phyloP scores from a whole-genome alignment of 2,797 vertebrate genomes.

The Liasis olivaceus region DNA sequence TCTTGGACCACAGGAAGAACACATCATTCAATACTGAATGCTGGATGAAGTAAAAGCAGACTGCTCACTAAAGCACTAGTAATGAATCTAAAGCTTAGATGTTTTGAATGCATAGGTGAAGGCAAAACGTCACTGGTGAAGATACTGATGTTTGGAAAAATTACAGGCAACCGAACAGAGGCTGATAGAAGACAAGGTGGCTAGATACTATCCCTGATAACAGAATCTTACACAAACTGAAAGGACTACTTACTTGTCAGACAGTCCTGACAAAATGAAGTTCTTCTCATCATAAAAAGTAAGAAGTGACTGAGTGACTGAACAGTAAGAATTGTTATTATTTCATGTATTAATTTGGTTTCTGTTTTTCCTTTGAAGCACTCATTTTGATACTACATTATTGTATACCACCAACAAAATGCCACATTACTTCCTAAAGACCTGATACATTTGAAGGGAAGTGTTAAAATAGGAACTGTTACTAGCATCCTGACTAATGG shows the following conservation, averaged over 20 bases:
- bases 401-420: constrained; percentile 69
- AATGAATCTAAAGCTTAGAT: not conserved
- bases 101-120: not conserved
- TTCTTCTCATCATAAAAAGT: not conserved
- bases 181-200: not conserved
- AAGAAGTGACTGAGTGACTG: not conserved
- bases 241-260: not conserved
- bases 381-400: constrained; percentile 66
- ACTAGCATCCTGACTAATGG: constrained; percentile 71
- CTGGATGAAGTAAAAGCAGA: not conserved
- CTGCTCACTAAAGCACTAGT: not conserved
- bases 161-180: not conserved
- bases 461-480: constrained; percentile 78
- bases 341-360: constrained; percentile 75
- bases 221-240: not conserved
- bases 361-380: constrained; percentile 71
- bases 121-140: not conserved
- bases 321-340: constrained; percentile 68
- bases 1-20: not conserved
- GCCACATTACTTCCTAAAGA: constrained; percentile 60
- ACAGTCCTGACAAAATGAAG: not conserved
- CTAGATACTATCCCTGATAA: not conserved
- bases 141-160: not conserved
- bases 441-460: constrained; percentile 75
- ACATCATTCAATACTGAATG: not conserved